phyloP scores from a whole-genome alignment of 2,888 invertebrate genomes.

The Graphium colonna region DNA sequence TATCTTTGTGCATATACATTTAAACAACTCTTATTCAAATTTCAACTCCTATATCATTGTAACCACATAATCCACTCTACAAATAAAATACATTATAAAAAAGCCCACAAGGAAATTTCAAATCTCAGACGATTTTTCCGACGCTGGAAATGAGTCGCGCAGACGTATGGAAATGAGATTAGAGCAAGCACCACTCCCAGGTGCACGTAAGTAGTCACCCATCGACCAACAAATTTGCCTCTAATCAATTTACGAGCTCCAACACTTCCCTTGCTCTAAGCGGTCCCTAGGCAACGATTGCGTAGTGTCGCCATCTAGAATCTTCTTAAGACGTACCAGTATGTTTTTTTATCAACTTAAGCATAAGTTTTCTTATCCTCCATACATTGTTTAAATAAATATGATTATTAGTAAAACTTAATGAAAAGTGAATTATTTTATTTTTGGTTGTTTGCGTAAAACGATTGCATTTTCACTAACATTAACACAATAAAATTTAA shows the following conservation, averaged over 20 bases:
- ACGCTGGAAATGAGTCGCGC: slow-evolving; percentile 14
- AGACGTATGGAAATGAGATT: slow-evolving; percentile 59
- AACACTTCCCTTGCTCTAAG: slow-evolving; percentile 33
- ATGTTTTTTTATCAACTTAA: background rate
- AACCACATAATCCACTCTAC: background rate
- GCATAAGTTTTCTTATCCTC: background rate
- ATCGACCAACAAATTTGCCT: slow-evolving; percentile 64
- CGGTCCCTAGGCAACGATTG: slow-evolving; percentile 18
- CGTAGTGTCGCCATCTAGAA: background rate
- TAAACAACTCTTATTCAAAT: background rate
- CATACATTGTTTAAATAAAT: too few relatives aligned
- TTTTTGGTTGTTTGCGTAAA: too few relatives aligned
- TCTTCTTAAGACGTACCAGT: too few relatives aligned
- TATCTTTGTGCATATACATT: too few relatives aligned
- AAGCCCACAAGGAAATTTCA: background rate
- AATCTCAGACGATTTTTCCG: slow-evolving; percentile 5
- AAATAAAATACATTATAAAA: too few relatives aligned
- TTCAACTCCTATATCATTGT: background rate
- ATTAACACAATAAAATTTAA: too few relatives aligned
- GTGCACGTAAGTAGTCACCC: slow-evolving; percentile 65
- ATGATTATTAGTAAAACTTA: too few relatives aligned
- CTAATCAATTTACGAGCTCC: slow-evolving; percentile 63
- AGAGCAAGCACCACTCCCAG: slow-evolving; percentile 47
- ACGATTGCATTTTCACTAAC: too few relatives aligned
- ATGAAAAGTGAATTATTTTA: too few relatives aligned